A percentile compares a stretch with the other conserved stretches of the same genome.
Evolutionary conservation across 2,888 invertebrate species (phyloP).

Genomic region (Drosophila picticornis): DNA sequence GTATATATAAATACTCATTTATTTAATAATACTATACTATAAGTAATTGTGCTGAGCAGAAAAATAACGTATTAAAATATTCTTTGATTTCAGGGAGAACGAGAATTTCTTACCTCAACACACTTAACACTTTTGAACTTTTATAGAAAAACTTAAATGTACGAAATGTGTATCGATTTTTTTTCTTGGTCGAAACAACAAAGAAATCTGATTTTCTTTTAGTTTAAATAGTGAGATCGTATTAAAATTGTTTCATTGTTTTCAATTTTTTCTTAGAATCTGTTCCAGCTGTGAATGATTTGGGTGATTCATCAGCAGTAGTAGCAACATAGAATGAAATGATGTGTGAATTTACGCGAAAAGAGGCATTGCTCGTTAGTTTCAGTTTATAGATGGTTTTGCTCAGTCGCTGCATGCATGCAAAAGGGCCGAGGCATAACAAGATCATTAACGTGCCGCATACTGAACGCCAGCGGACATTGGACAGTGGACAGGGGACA

Average conservation of each 20-base stretch:
- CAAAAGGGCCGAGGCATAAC: conserved; percentile 75
- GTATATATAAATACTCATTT: neutral
- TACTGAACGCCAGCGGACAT: conserved; percentile 9
- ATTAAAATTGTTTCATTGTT: neutral
- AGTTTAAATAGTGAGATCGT: neutral
- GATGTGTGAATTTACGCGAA: conserved; percentile 66
- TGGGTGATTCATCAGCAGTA: conserved; percentile 54
- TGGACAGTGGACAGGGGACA: neutral
- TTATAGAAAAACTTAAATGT: neutral
- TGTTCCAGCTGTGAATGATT: conserved; percentile 48
- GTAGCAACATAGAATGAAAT: conserved; percentile 41
- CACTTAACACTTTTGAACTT: neutral
- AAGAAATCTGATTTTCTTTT: neutral
- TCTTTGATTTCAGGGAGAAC: neutral
- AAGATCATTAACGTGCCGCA: conserved; percentile 80
- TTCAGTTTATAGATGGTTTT: conserved; percentile 37
- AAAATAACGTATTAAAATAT: neutral
- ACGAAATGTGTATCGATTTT: neutral
- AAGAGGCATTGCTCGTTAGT: conserved; percentile 70
- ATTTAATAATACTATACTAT: neutral
- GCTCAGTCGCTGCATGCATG: conserved; percentile 36
- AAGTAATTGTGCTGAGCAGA: neutral
- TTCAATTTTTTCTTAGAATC: neutral
- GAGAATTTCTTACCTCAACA: neutral
- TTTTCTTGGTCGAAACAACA: neutral